Conservation (phyloP, 2,797 vertebrate species). For the Schizopygopsis pylzovi region DNA sequence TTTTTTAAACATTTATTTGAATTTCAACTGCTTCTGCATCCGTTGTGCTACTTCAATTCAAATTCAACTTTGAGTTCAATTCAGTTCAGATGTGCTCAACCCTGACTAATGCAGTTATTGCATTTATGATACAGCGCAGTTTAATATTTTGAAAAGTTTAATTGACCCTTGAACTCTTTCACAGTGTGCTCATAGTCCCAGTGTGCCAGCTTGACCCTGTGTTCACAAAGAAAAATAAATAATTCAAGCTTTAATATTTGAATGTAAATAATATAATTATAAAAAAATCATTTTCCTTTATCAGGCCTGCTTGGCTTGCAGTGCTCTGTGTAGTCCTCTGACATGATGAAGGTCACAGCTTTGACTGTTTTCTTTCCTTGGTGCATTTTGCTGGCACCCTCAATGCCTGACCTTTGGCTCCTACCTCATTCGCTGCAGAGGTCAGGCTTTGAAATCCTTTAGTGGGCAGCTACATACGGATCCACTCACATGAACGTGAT, state of each 20-base stretch:
- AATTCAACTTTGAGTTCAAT: neutral
- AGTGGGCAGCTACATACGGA: constrained; percentile 63
- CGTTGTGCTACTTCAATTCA: neutral
- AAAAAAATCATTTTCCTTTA: neutral
- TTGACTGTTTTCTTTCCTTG: constrained; percentile 28
- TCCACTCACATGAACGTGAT: constrained; percentile 52
- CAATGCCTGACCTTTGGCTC: constrained; percentile 45
- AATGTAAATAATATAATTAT: constrained; percentile 16
- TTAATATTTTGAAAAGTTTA: neutral
- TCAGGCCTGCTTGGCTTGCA: neutral
- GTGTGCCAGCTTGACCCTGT: neutral
- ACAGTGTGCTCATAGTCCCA: neutral
- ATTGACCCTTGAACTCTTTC: constrained; percentile 8
- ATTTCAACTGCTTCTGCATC: neutral
- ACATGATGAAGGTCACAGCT: constrained; percentile 47
- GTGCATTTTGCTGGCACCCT: constrained; percentile 41
- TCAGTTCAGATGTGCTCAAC: neutral
- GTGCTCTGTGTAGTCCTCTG: neutral
- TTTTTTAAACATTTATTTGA: neutral
- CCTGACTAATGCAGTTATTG: constrained; percentile 17
- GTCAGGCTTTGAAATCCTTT: constrained; percentile 52
- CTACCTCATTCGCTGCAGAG: constrained; percentile 42
- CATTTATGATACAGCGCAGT: neutral
- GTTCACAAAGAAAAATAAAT: neutral
- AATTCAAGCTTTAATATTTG: constrained; percentile 20